Conservation (phyloP, 2,888 invertebrate species). For the Tortricodes alternella region DNA sequence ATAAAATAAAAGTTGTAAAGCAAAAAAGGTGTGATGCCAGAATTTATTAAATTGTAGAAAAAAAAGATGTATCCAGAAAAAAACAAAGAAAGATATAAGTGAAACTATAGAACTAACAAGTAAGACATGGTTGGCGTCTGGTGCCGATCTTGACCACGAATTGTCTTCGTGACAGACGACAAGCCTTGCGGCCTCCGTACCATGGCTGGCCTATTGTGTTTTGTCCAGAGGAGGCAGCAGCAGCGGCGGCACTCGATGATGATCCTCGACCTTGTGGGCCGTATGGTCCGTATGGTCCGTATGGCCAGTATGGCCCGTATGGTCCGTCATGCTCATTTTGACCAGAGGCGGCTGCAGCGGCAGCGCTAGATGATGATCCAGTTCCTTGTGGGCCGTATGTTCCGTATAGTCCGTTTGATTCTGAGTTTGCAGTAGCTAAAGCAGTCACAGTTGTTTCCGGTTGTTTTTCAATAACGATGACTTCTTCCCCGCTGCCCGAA, state of each 20-base stretch:
- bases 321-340: too few species aligned
- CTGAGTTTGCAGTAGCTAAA: too few species aligned
- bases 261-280: too few species aligned
- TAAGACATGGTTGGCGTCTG: conserved; percentile 51
- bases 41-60: conserved; percentile 48
- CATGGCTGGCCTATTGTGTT: conserved; percentile 13
- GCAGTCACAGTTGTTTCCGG: too few species aligned
- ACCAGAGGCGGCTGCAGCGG: conserved; percentile 28
- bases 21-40: conserved; percentile 44
- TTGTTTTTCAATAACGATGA: too few species aligned
- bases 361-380: conserved; percentile 8
- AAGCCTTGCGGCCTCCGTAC: conserved; percentile 50
- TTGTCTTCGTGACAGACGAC: conserved; percentile 54
- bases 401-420: neutral
- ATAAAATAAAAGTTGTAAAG: too few species aligned
- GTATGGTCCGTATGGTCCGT: conserved; percentile 6
- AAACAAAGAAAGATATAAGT: conserved; percentile 33
- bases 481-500: too few species aligned
- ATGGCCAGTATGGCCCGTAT: too few species aligned
- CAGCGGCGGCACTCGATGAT: conserved; percentile 12
- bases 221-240: conserved; percentile 9
- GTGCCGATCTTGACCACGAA: conserved; percentile 56
- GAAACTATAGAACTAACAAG: conserved; percentile 48
- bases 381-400: neutral
- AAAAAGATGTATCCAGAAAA: conserved; percentile 60